phyloP scores from a whole-genome alignment of 2,888 invertebrate species.

The Dromius quadrimaculatus region DNA sequence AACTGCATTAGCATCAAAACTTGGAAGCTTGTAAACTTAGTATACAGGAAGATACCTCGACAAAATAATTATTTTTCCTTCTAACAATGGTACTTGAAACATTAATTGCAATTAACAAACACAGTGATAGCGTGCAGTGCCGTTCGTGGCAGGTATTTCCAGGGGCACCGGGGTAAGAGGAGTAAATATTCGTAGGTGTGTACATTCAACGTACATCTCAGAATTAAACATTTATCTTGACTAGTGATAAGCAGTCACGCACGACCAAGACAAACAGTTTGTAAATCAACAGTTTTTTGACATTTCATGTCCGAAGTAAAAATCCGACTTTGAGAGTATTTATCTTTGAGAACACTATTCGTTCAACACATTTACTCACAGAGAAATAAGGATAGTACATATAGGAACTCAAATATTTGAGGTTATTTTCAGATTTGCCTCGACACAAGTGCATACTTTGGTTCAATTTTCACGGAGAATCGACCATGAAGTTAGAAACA shows the following conservation, averaged over 20 bases:
- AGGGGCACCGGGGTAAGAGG: background rate
- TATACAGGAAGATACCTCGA: too few relatives aligned
- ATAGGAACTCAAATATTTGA: slow-evolving; percentile 35
- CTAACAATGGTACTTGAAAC: slow-evolving; percentile 12
- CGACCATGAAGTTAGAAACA: too few relatives aligned
- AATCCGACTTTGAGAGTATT: slow-evolving; percentile 37
- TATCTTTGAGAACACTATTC: slow-evolving; percentile 34
- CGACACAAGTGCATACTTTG: too few relatives aligned
- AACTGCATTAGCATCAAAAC: too few relatives aligned
- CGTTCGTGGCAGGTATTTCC: background rate
- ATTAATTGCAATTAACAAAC: slow-evolving; percentile 48
- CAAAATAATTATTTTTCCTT: background rate
- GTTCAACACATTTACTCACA: slow-evolving; percentile 44
- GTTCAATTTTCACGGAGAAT: too few relatives aligned
- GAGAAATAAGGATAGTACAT: slow-evolving; percentile 5
- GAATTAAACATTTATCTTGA: slow-evolving; percentile 48
- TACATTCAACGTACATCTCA: slow-evolving; percentile 27
- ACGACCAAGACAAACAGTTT: slow-evolving; percentile 35
- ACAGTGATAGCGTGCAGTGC: slow-evolving; percentile 15
- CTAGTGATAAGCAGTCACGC: slow-evolving; percentile 49
- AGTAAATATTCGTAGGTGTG: slow-evolving; percentile 19
- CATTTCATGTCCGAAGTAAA: slow-evolving; percentile 54
- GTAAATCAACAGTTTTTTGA: slow-evolving; percentile 56
- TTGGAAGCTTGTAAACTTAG: too few relatives aligned
- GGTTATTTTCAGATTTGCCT: slow-evolving; percentile 39